Evolutionary conservation across 2,113 vertebrate genomes (phyloP).

Genomic region (Chloropsis hardwickii): DNA sequence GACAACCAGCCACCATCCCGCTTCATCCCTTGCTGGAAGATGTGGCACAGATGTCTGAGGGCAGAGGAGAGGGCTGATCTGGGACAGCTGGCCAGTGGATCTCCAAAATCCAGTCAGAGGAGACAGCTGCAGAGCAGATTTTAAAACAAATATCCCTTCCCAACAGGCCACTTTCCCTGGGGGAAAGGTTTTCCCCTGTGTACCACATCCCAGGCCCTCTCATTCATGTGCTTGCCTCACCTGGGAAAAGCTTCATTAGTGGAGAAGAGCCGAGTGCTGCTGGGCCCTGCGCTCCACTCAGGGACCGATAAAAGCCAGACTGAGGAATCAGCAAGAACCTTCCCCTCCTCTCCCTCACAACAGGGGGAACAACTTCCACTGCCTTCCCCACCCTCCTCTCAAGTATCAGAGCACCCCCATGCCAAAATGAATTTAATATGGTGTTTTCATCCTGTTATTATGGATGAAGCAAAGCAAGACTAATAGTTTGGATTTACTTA

Average conservation of each 20-base stretch:
- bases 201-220: background rate
- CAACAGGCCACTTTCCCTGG: background rate
- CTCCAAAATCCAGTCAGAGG: background rate
- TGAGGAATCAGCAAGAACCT: background rate
- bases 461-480: background rate
- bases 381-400: background rate
- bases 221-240: background rate
- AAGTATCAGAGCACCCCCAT: background rate
- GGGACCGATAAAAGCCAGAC: fast-evolving
- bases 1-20: background rate
- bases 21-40: background rate
- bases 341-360: background rate
- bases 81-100: background rate
- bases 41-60: fast-evolving
- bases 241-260: fast-evolving
- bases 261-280: background rate
- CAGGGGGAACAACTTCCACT: background rate
- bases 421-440: background rate
- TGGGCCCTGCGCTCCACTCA: fast-evolving
- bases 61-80: fast-evolving
- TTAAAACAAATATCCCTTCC: background rate
- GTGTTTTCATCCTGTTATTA: background rate
- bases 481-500: background rate
- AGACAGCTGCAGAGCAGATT: background rate
- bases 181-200: background rate